Evolutionary conservation across 2,888 invertebrate genomes (phyloP).

Genomic region (Rhagium mordax): DNA sequence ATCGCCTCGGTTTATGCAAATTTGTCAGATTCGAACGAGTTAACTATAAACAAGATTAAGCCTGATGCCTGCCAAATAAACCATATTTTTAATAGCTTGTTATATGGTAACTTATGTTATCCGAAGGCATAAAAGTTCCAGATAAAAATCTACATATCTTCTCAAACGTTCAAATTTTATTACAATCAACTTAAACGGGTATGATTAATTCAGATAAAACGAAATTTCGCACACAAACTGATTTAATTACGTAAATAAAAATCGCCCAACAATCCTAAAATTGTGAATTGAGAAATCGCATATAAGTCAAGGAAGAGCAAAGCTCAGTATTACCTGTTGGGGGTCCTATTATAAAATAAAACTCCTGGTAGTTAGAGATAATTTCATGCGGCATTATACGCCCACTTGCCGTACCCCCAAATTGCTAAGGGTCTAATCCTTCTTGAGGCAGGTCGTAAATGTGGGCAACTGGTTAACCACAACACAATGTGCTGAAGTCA

Average conservation of each 20-base stretch:
- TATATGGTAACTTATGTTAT: neutral
- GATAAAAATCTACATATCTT: neutral
- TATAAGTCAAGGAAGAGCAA: constrained; percentile 28
- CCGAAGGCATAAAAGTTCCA: neutral
- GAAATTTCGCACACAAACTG: neutral
- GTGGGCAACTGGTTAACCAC: constrained; percentile 38
- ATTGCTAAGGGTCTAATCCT: constrained; percentile 34
- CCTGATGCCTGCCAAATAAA: neutral
- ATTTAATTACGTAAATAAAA: neutral
- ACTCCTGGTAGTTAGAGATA: constrained; percentile 38
- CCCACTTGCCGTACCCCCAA: constrained; percentile 35
- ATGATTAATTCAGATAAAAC: neutral
- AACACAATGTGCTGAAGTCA: constrained; percentile 44
- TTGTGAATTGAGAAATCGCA: neutral
- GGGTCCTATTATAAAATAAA: constrained; percentile 32
- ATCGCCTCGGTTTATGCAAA: neutral
- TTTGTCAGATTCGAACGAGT: neutral
- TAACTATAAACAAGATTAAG: neutral
- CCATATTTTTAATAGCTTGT: neutral
- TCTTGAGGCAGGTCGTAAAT: constrained; percentile 7
- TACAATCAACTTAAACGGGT: neutral
- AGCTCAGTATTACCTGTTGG: constrained; percentile 41
- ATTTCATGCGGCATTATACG: constrained; percentile 46
- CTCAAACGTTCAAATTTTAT: neutral
- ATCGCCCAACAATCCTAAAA: neutral